These are phyloP conservation scores for Scaptomyza parva DNA, from an alignment of 2,888 invertebrate genomes.

Conservation along the genomic window DNA sequence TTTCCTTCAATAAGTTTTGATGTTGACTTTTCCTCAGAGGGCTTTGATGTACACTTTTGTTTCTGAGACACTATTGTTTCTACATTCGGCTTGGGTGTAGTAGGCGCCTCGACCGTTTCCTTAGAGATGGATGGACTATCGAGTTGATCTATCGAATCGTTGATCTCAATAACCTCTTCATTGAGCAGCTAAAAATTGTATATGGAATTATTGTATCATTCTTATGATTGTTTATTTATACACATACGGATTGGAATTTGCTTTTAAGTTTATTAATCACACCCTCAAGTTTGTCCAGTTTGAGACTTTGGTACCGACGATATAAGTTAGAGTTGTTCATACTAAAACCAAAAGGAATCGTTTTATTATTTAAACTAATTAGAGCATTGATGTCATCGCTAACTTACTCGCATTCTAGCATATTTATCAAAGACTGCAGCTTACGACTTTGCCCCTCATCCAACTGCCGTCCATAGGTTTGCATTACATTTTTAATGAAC, in stretches of 20 bases:
- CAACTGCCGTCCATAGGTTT: constrained; percentile 33
- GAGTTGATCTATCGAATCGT: constrained; percentile 2
- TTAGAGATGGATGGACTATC: constrained; percentile 5
- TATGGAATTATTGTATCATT: not conserved
- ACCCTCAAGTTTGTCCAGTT: constrained; percentile 38
- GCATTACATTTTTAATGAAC: constrained; percentile 90
- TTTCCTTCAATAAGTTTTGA: not conserved
- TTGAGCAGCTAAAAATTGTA: constrained; percentile 21
- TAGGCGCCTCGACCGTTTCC: not conserved
- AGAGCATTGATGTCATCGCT: not conserved
- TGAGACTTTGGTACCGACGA: constrained; percentile 2
- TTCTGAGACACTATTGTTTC: not conserved
- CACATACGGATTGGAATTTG: constrained; percentile 33
- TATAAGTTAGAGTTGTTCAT: constrained; percentile 11
- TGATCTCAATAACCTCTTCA: constrained; percentile 22
- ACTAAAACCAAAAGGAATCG: constrained; percentile 6
- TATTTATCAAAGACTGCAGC: constrained; percentile 70
- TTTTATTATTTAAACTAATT: not conserved
- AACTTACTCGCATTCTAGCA: constrained; percentile 69
- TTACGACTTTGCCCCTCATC: constrained; percentile 68
- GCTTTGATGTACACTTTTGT: not conserved
- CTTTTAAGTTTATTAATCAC: constrained; percentile 35
- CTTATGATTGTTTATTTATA: not conserved
- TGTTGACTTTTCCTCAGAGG: not conserved
- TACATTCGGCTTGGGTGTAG: not conserved